These are phyloP conservation scores for Lepidocyrtinus sp. DNA, from an alignment of 2,888 invertebrate genomes.

Conservation along the genomic window DNA sequence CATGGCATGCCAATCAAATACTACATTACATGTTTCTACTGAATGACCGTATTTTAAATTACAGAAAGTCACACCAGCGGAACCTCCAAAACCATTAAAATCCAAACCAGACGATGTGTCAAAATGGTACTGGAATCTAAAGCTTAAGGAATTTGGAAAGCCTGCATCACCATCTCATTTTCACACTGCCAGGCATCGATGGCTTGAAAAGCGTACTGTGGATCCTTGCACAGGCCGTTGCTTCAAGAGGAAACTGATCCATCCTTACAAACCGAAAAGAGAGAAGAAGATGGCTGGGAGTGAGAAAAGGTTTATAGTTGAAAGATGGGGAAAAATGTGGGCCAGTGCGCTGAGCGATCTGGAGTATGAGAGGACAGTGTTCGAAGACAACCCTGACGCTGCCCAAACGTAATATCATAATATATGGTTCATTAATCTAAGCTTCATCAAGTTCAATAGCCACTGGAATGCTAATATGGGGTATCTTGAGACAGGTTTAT, in stretches of 20 bases:
- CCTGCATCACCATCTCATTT: conserved; percentile 21
- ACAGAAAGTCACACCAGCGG: too few relatives aligned
- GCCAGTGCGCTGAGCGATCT: conserved; percentile 45
- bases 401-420: conserved; percentile 34
- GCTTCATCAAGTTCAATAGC: too few relatives aligned
- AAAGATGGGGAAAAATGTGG: conserved; percentile 49
- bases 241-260: conserved; percentile 17
- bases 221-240: neutral
- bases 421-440: neutral
- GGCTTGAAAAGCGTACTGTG: conserved; percentile 14
- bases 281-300: conserved; percentile 10
- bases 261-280: conserved; percentile 17
- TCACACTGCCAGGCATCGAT: conserved; percentile 22
- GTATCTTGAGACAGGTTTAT: conserved; percentile 20
- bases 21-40: neutral
- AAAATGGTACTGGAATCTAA: conserved; percentile 25
- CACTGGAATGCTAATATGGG: too few relatives aligned
- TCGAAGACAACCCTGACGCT: conserved; percentile 42
- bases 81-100: too few relatives aligned
- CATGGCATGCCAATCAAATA: neutral
- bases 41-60: too few relatives aligned
- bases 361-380: conserved; percentile 42
- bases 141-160: conserved; percentile 12
- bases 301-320: conserved; percentile 26
- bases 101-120: neutral